Conservation (phyloP, 2,113 vertebrate genomes). For the Okapia johnstoni region DNA sequence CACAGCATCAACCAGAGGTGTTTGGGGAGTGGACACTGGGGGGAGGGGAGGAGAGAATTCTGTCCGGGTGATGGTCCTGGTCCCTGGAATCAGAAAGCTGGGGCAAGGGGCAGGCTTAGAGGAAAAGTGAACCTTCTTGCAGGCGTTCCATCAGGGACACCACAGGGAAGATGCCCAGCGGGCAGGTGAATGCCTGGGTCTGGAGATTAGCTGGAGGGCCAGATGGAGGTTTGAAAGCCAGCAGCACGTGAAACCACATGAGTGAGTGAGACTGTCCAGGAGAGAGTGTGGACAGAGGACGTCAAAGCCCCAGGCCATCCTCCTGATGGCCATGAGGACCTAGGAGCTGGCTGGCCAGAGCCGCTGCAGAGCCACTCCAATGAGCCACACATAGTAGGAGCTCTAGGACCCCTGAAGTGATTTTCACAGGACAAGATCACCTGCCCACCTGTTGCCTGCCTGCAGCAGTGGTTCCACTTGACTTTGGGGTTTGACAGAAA, state of each 20-base stretch:
- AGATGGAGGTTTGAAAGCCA: not conserved
- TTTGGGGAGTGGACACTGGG: not conserved
- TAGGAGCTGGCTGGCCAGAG: not conserved
- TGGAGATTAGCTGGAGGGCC: not conserved
- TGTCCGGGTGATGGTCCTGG: fast-evolving
- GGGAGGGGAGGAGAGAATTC: not conserved
- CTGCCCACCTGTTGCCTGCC: not conserved
- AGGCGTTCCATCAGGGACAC: not conserved
- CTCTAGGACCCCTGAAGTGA: no score
- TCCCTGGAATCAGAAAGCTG: not conserved
- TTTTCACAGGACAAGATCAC: not conserved
- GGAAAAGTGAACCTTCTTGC: not conserved
- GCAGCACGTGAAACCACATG: not conserved
- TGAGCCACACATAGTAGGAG: no score
- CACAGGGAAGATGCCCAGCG: not conserved
- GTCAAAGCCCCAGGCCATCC: not conserved
- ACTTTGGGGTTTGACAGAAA: not conserved
- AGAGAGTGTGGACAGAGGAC: not conserved
- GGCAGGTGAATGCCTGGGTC: not conserved
- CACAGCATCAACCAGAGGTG: not conserved
- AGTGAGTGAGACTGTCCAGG: not conserved
- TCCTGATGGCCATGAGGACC: not conserved
- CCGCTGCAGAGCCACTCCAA: not conserved
- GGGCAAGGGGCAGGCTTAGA: not conserved
- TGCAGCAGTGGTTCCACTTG: fast-evolving